These are phyloP conservation scores for Diploscapter pachys DNA, from an alignment of 1,140 invertebrate genomes.

Conservation along the genomic window DNA sequence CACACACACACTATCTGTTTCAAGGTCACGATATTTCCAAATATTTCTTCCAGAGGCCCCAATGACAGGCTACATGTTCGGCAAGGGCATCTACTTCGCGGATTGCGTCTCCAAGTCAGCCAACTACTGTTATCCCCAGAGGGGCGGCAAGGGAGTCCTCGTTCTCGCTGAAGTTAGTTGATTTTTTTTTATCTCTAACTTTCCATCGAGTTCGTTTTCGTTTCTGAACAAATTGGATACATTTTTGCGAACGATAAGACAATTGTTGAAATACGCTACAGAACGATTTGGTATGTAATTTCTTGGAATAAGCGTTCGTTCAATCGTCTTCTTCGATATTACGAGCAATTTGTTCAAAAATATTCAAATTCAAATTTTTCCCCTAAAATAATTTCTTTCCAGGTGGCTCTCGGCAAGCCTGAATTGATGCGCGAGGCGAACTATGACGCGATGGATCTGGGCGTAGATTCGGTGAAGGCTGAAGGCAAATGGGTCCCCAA, in stretches of 20 bases:
- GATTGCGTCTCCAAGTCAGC: slow-evolving; percentile 93
- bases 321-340: no score
- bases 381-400: neutral
- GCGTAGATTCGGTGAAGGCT: slow-evolving; percentile 73
- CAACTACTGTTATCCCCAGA: slow-evolving; percentile 66
- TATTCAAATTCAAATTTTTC: no score
- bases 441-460: slow-evolving; percentile 67
- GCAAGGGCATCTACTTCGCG: slow-evolving; percentile 83
- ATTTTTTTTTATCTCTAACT: no score
- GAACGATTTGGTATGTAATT: no score
- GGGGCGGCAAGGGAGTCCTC: slow-evolving; percentile 73
- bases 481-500: slow-evolving; percentile 42
- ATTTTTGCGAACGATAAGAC: no score
- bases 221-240: no score
- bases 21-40: slow-evolving; percentile 4
- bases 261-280: no score
- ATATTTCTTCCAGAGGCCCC: slow-evolving; percentile 77
- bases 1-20: no score
- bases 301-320: no score
- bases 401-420: slow-evolving; percentile 79
- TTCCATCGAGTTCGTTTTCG: no score
- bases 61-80: slow-evolving; percentile 99
- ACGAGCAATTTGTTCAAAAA: no score
- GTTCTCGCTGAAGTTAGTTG: slow-evolving; percentile 78
- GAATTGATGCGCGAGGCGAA: slow-evolving; percentile 63